Conservation (phyloP, 2,797 vertebrate genomes). For the Diplodus sargus region DNA sequence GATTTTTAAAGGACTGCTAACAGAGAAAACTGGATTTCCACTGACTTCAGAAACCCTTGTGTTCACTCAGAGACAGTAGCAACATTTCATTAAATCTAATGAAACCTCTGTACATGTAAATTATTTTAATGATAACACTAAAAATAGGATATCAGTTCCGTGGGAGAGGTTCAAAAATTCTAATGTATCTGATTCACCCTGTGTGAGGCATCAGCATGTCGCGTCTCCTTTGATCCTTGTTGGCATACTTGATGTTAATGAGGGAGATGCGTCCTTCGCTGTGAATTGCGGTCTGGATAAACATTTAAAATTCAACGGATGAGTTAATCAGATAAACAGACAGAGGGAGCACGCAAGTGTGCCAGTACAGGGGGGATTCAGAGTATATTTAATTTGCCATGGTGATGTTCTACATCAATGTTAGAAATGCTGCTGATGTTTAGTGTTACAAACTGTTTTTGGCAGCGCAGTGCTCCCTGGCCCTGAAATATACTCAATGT, state of each 20-base stretch:
- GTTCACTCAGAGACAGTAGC: constrained; percentile 7
- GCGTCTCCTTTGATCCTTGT: constrained; percentile 40
- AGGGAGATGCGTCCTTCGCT: constrained; percentile 23
- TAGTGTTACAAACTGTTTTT: neutral
- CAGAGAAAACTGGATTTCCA: neutral
- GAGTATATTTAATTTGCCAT: neutral
- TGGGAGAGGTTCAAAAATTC: constrained; percentile 29
- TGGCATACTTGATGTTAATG: constrained; percentile 34
- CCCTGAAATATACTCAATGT: neutral
- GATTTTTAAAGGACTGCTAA: constrained; percentile 58
- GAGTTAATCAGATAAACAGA: constrained; percentile 27
- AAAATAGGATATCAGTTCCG: constrained; percentile 35
- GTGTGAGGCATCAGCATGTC: constrained; percentile 6
- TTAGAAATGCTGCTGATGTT: constrained; percentile 4
- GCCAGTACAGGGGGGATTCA: neutral
- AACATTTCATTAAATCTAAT: constrained; percentile 24
- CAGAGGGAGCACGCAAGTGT: neutral
- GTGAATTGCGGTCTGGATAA: constrained; percentile 17
- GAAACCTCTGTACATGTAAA: constrained; percentile 27
- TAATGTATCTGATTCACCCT: neutral
- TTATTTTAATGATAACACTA: constrained; percentile 44
- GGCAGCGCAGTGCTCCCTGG: neutral
- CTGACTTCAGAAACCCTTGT: neutral
- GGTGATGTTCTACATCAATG: constrained; percentile 1
- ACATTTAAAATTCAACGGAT: constrained; percentile 48